phyloP scores from a whole-genome alignment of 2,113 vertebrate species.

The Nanorana parkeri region DNA sequence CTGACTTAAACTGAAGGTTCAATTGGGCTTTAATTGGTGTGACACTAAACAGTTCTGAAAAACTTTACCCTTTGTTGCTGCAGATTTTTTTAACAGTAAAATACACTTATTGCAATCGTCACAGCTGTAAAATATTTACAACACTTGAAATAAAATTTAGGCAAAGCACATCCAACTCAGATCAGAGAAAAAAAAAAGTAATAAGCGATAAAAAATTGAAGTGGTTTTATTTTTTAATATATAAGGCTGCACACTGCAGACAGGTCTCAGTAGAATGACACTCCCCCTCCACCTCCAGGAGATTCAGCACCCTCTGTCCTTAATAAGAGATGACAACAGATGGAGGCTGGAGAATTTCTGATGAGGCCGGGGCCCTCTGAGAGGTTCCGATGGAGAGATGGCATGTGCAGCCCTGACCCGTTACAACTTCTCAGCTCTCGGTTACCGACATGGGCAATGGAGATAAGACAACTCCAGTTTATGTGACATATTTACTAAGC shows the following conservation, averaged over 20 bases:
- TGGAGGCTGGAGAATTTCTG: slow-evolving; percentile 50
- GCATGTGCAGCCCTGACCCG: not conserved
- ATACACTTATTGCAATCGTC: not conserved
- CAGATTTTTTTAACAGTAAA: not conserved
- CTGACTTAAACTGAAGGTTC: too few species aligned
- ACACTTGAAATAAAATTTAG: slow-evolving; percentile 9
- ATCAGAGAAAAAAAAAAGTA: not conserved
- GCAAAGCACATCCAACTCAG: slow-evolving; percentile 11
- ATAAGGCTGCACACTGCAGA: not conserved
- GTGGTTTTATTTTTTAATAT: slow-evolving; percentile 43
- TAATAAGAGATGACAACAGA: slow-evolving; percentile 42
- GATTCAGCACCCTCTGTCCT: slow-evolving; percentile 40
- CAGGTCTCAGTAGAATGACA: slow-evolving; percentile 12
- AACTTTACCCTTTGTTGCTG: not conserved
- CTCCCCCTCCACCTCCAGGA: not conserved
- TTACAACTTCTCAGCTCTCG: slow-evolving; percentile 20
- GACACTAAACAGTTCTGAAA: too few species aligned
- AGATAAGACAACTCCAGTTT: slow-evolving; percentile 35
- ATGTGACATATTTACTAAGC: slow-evolving; percentile 45
- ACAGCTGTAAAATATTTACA: not conserved
- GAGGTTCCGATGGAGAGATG: not conserved
- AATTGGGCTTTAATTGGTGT: too few species aligned
- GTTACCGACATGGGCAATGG: not conserved
- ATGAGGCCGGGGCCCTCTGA: slow-evolving; percentile 27
- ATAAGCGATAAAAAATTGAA: slow-evolving; percentile 30